phyloP scores from a whole-genome alignment of 92 coral and sea anemone genomes.

The Epizoanthus fatuus region DNA sequence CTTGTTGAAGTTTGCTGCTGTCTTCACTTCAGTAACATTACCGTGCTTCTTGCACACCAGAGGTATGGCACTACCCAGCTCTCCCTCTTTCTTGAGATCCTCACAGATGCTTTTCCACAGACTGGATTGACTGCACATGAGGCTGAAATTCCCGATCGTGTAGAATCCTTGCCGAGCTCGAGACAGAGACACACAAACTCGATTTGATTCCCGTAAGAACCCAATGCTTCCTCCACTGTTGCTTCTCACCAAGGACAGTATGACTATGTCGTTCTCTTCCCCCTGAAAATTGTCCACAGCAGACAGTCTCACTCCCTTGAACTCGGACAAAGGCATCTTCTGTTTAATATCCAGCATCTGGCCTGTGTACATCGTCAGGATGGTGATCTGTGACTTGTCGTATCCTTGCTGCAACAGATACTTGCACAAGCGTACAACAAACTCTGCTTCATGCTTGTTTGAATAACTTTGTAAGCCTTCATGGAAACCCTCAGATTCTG shows the following conservation, averaged over 20 bases:
- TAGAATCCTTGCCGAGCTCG: slow-evolving; percentile 82
- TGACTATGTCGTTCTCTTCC: slow-evolving; percentile 83
- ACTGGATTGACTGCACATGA: slow-evolving; percentile 46
- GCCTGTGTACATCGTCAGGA: slow-evolving; percentile 81
- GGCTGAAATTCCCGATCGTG: slow-evolving; percentile 75
- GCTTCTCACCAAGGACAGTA: slow-evolving; percentile 82
- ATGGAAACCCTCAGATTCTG: slow-evolving; percentile 46
- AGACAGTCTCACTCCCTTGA: slow-evolving; percentile 63
- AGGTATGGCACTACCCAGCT: slow-evolving; percentile 38
- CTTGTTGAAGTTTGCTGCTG: slow-evolving; percentile 57
- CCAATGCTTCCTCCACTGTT: slow-evolving; percentile 66
- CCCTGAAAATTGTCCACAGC: slow-evolving; percentile 87
- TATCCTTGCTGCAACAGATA: slow-evolving; percentile 77
- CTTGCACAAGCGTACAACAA: slow-evolving; percentile 67
- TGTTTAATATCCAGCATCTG: slow-evolving; percentile 72
- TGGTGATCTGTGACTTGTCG: slow-evolving; percentile 57
- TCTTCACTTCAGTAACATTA: slow-evolving; percentile 45
- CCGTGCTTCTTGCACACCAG: slow-evolving; percentile 60
- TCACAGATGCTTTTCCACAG: slow-evolving; percentile 75
- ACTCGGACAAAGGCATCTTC: slow-evolving; percentile 59
- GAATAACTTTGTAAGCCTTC: slow-evolving; percentile 73
- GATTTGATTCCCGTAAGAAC: slow-evolving; percentile 73
- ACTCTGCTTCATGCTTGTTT: slow-evolving; percentile 77
- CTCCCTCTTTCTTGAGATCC: slow-evolving; percentile 43
- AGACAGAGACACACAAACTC: slow-evolving; percentile 86